A percentile compares a stretch with the other conserved stretches of the same genome.
phyloP scores from a whole-genome alignment of 2,888 invertebrate genomes.

The Napeogenes sylphis region DNA sequence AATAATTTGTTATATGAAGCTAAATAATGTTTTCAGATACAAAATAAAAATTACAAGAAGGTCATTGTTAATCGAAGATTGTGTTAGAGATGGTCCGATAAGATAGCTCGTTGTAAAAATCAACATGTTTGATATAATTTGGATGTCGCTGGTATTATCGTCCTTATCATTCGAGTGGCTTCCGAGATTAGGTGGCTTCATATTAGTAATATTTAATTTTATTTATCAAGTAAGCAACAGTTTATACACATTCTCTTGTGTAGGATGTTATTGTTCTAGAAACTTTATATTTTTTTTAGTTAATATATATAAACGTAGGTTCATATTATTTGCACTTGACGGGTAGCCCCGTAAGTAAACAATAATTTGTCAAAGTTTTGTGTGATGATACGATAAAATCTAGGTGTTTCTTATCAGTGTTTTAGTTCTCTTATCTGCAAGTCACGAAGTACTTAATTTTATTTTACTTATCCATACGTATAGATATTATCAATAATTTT shows the following conservation, averaged over 20 bases:
- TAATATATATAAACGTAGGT: no score
- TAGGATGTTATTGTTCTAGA: no score
- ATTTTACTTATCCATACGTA: constrained; percentile 10
- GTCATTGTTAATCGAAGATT: constrained; percentile 21
- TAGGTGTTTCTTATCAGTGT: constrained; percentile 22
- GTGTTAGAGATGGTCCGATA: constrained; percentile 24
- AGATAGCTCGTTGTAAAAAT: constrained; percentile 31
- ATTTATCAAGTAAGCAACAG: not conserved
- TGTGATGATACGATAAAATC: constrained; percentile 2
- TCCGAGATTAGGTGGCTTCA: constrained; percentile 12
- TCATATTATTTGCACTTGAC: no score
- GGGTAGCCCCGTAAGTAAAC: no score
- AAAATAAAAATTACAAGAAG: constrained; percentile 10
- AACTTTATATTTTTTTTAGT: no score
- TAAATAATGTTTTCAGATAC: not conserved
- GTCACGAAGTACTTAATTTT: constrained; percentile 20
- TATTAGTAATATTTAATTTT: constrained; percentile 5
- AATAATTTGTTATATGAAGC: no score
- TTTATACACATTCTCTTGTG: no score
- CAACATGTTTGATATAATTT: constrained; percentile 32
- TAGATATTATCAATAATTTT: constrained; percentile 4
- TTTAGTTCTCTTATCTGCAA: constrained; percentile 17
- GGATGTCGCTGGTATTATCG: constrained; percentile 26
- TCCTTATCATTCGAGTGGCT: constrained; percentile 27
- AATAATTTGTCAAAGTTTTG: not conserved